Percentiles rank a stretch among this genome's conserved stretches.
Conservation (phyloP, 2,113 vertebrate species). For the Mormoops blainvillei region DNA sequence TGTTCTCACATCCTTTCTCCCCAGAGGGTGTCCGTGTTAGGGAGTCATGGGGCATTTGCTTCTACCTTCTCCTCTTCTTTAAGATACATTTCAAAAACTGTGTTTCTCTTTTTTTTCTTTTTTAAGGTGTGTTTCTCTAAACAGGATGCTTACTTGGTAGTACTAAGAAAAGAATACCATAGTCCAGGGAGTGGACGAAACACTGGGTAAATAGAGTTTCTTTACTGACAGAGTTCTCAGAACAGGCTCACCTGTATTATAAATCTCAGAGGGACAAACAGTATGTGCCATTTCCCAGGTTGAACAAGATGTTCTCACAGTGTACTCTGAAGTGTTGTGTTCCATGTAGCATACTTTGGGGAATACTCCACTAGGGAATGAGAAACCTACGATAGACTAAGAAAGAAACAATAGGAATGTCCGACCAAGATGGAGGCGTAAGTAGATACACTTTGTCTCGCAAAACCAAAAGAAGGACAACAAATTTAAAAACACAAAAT, state of each 20-base stretch:
- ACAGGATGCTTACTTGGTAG: neutral
- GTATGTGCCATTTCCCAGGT: neutral
- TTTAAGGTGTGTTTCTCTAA: neutral
- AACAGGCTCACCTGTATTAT: neutral
- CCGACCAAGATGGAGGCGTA: too few relatives aligned
- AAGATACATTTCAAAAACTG: neutral
- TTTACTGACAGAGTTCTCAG: neutral
- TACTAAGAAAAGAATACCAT: neutral
- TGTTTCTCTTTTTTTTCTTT: neutral
- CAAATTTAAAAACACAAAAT: too few relatives aligned
- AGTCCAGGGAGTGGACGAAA: neutral
- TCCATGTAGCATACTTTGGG: neutral
- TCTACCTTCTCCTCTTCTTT: neutral
- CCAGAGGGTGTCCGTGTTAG: neutral
- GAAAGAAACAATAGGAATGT: neutral
- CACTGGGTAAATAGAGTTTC: neutral
- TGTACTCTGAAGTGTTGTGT: too few relatives aligned
- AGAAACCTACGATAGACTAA: neutral
- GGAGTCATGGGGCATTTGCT: neutral
- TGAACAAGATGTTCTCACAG: neutral
- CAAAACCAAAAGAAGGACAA: too few relatives aligned
- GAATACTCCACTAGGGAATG: neutral
- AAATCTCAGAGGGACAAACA: neutral
- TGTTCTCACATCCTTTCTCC: neutral
- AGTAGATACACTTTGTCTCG: too few relatives aligned